Evolutionary conservation across 2,113 vertebrate species (phyloP), one percentile per base, ranked within the genome.

Genomic region (Abramis brama): DNA sequence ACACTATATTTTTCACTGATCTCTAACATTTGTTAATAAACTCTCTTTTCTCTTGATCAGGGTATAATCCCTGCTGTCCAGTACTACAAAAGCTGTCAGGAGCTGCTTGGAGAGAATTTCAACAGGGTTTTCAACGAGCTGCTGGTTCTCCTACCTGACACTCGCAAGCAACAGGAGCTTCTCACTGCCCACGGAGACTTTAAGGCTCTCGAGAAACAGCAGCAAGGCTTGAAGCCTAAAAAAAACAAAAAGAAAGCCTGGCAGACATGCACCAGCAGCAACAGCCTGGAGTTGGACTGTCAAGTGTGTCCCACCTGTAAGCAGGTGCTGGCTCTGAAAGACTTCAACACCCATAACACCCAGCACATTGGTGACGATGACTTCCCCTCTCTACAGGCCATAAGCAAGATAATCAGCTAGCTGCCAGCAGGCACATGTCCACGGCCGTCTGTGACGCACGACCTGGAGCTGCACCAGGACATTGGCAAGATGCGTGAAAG

Each of bases 311-410:
- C 97, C 59, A 96, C 94, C 6, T 99, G 98, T 91, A 95, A 95
- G 93, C 98, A 99, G 91, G 98, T 99, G 60, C 94, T 99, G 4
- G 95, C 96, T 0, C 95, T 93, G 11, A 96, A 96, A 89, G 98
- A 99, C 86, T 91, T 98, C 86, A 91, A 83, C 85, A 93, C 96
- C 91, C 98, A 99, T 90, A 97, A 97, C 86, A 97, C 96, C 9
- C 91, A 96, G 93, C 98, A 99, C 83, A 90, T 94, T 0, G 93
- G 94, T 70, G 97, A 94, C 0, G 96, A 97, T 19, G 98, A 99
- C 86, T 99, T 99, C 91, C 98, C 98, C 1, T 98, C 98, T 73
- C 90, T 99, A 77, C 98, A 99, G 90, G 97, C 97, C 0, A 96
- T 98, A 82, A 96, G 97, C 93, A 96, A 96, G 47, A 96, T 98